A percentile compares a stretch with the other conserved stretches of the same genome.
Conservation (phyloP, 2,888 invertebrate species). For the Cryptus armator region DNA sequence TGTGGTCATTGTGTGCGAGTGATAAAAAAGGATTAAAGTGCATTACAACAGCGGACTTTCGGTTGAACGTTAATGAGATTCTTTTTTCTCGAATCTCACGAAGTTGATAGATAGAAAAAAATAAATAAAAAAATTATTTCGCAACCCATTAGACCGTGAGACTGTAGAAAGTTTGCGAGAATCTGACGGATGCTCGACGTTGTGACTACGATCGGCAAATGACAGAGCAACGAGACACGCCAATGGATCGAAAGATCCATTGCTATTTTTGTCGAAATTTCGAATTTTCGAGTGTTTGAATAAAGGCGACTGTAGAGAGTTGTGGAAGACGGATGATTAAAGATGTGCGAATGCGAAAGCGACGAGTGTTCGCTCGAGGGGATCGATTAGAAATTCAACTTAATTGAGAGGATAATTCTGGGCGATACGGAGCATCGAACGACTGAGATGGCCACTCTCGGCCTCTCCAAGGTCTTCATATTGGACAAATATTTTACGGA, state of each 20-base stretch:
- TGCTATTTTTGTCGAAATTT: slow-evolving; percentile 20
- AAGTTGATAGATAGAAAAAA: slow-evolving; percentile 3
- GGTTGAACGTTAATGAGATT: slow-evolving; percentile 10
- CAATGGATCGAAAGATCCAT: slow-evolving; percentile 51
- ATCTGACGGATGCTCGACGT: slow-evolving; percentile 19
- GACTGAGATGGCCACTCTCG: slow-evolving; percentile 95
- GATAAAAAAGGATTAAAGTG: slow-evolving; percentile 58
- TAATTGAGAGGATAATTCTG: slow-evolving; percentile 69
- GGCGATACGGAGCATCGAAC: slow-evolving; percentile 73
- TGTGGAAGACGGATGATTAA: slow-evolving; percentile 55
- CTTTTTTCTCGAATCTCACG: neutral
- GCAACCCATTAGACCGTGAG: neutral
- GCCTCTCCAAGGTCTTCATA: slow-evolving; percentile 98
- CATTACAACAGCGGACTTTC: slow-evolving; percentile 15
- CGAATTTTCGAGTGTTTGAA: slow-evolving; percentile 27
- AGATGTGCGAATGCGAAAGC: slow-evolving; percentile 81
- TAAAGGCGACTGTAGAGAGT: neutral
- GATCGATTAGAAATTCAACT: slow-evolving; percentile 62
- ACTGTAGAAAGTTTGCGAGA: slow-evolving; percentile 36
- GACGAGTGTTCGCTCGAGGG: slow-evolving; percentile 76
- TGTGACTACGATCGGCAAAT: slow-evolving; percentile 38
- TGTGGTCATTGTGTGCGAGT: slow-evolving; percentile 25
- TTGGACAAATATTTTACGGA: slow-evolving; percentile 99
- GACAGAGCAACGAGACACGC: slow-evolving; percentile 24
- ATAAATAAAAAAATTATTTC: neutral